phyloP scores from a whole-genome alignment of 2,888 invertebrate genomes.

The Morinoia aosen region DNA sequence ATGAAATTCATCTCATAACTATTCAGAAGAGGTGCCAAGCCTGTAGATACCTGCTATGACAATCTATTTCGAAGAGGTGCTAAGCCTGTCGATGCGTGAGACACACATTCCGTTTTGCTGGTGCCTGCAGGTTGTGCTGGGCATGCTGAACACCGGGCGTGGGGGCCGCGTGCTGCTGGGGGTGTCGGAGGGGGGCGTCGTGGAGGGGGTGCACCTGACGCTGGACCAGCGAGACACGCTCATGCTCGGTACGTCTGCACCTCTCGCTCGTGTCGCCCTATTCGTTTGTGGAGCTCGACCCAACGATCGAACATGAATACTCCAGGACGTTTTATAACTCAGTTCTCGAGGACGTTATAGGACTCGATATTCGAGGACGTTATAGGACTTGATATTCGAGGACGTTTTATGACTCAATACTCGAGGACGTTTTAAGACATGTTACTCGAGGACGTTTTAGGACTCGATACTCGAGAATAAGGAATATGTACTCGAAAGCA shows the following conservation, averaged over 20 bases:
- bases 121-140: conserved; percentile 57
- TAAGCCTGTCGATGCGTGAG: neutral
- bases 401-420: no score
- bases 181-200: conserved; percentile 55
- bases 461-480: no score
- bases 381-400: no score
- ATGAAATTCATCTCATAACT: neutral
- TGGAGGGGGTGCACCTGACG: conserved; percentile 57
- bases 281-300: neutral
- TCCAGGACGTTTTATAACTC: neutral
- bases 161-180: conserved; percentile 64
- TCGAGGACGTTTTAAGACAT: no score
- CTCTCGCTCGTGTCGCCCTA: neutral
- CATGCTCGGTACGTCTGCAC: conserved; percentile 57
- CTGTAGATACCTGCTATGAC: neutral
- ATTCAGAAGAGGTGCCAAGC: neutral
- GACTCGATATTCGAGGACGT: no score
- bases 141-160: conserved; percentile 62
- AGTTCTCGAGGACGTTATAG: no score
- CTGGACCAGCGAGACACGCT: conserved; percentile 58
- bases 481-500: no score
- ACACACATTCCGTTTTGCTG: neutral
- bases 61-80: neutral
- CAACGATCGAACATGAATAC: no score
- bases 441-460: no score